Conservation (phyloP, 2,888 invertebrate genomes). For the Eilema griseolum region DNA sequence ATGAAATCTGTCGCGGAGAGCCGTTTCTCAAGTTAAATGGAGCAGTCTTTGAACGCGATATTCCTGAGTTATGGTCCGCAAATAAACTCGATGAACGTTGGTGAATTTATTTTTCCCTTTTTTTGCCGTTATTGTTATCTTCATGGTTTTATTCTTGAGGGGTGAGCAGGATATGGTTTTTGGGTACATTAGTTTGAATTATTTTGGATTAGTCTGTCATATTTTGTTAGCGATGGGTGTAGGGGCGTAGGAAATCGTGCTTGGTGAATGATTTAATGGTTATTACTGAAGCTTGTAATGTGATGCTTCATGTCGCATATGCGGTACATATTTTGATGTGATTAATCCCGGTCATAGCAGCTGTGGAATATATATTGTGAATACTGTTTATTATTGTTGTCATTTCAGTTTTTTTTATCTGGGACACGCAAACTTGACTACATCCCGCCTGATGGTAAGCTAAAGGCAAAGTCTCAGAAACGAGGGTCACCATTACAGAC, state of each 20-base stretch:
- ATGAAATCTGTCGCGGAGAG: constrained; percentile 64
- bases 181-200: constrained; percentile 13
- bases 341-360: no score
- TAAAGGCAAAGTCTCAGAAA: no score
- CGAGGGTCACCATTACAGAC: no score
- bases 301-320: neutral
- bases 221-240: neutral
- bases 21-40: constrained; percentile 79
- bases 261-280: constrained; percentile 41
- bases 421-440: no score
- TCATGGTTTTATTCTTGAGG: constrained; percentile 24
- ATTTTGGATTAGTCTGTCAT: constrained; percentile 2
- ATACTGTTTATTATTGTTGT: no score
- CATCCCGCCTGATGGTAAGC: no score
- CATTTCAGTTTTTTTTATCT: no score
- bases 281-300: constrained; percentile 29
- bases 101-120: constrained; percentile 32
- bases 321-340: no score
- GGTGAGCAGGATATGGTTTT: constrained; percentile 17
- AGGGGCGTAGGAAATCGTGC: constrained; percentile 42
- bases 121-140: constrained; percentile 27
- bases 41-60: constrained; percentile 68
- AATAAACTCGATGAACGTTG: constrained; percentile 58
- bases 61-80: constrained; percentile 73
- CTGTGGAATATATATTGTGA: no score